Conservation (phyloP, 2,888 invertebrate genomes). For the Sarcophaga subvicina region DNA sequence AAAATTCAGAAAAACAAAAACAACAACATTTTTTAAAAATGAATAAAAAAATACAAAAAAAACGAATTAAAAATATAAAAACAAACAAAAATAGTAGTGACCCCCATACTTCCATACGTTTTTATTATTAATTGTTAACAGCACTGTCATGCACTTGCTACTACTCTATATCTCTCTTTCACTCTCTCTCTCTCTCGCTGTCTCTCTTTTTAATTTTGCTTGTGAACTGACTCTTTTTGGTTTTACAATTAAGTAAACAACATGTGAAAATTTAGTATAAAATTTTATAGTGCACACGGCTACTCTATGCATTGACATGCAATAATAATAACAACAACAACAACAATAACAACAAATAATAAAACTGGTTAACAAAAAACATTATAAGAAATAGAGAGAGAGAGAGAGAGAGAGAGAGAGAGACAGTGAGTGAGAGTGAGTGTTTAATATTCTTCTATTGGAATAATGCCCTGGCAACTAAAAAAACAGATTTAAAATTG, state of each 20-base stretch:
- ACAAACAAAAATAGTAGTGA: slow-evolving; percentile 25
- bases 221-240: not conserved
- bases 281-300: slow-evolving; percentile 50
- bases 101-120: slow-evolving; percentile 26
- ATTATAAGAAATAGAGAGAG: too few species aligned
- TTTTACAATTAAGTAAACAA: slow-evolving; percentile 45
- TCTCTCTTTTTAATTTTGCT: not conserved
- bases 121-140: slow-evolving; percentile 45
- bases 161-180: not conserved
- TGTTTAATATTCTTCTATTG: too few species aligned
- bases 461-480: slow-evolving; percentile 38
- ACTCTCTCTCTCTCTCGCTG: too few species aligned
- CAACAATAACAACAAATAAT: too few species aligned
- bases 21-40: not conserved
- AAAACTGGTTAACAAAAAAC: too few species aligned
- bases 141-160: slow-evolving; percentile 10
- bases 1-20: slow-evolving; percentile 42
- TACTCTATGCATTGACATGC: slow-evolving; percentile 24
- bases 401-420: too few species aligned
- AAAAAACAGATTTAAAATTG: slow-evolving; percentile 35
- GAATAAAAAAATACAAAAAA: slow-evolving; percentile 26
- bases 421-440: too few species aligned
- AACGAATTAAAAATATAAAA: slow-evolving; percentile 41
- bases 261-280: slow-evolving; percentile 56
- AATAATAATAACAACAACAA: too few species aligned